A percentile compares a stretch with the other conserved stretches of the same genome.
These are phyloP conservation scores for Charina bottae DNA, from an alignment of 2,113 vertebrate species.

Conservation along the genomic window DNA sequence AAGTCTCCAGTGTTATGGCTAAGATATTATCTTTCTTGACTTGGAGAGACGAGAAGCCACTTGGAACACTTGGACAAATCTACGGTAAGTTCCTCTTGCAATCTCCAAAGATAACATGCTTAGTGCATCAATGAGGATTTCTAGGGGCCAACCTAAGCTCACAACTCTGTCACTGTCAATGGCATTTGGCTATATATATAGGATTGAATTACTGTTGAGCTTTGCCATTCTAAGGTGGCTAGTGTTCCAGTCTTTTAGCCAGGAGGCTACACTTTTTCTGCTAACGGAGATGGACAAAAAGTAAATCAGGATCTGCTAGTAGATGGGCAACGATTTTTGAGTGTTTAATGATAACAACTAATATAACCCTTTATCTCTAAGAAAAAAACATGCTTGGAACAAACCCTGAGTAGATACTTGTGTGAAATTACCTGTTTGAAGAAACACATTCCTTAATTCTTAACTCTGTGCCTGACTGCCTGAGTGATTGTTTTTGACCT, in stretches of 20 bases:
- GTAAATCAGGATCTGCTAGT: background rate
- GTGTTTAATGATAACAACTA: background rate
- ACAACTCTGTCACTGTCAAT: background rate
- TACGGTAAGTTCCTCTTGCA: background rate
- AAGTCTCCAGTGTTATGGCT: background rate
- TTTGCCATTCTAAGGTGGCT: background rate
- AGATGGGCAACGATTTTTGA: background rate
- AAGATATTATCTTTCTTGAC: background rate
- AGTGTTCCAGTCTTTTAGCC: background rate
- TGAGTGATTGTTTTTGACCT: background rate
- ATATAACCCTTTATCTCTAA: background rate
- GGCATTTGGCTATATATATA: background rate
- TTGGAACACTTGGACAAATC: background rate
- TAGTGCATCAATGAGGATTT: background rate
- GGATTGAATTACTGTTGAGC: background rate
- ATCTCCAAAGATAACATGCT: conserved; percentile 22
- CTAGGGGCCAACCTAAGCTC: background rate
- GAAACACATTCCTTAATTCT: background rate
- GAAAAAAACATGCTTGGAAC: background rate
- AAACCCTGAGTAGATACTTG: background rate
- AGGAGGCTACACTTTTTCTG: background rate
- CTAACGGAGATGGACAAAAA: background rate
- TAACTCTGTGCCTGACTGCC: background rate
- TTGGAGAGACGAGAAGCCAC: background rate
- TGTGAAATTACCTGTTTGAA: background rate